Evolutionary conservation across 1,140 invertebrate species (phyloP).

Genomic region (Diorhabda sublineata): DNA sequence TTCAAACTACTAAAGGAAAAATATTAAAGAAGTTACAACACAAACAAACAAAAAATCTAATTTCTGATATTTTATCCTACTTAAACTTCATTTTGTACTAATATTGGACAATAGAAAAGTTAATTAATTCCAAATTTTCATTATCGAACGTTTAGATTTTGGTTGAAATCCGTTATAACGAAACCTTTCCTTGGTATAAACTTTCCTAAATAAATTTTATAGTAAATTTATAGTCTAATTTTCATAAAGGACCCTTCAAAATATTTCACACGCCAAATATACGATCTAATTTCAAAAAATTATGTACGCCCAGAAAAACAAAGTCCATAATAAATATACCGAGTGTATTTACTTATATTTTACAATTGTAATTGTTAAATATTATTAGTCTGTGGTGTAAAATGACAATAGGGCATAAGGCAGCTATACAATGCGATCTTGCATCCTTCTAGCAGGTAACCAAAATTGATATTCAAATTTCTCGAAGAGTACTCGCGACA

Average conservation of each 20-base stretch:
- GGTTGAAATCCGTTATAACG: too few species aligned
- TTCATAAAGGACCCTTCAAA: neutral
- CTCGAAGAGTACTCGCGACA: neutral
- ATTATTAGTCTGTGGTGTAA: neutral
- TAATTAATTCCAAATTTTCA: too few species aligned
- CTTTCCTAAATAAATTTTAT: too few species aligned
- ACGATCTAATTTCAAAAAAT: neutral
- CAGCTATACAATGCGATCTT: neutral
- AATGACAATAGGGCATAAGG: neutral
- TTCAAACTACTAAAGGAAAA: too few species aligned
- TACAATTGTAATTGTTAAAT: neutral
- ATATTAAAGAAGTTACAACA: too few species aligned
- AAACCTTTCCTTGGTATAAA: too few species aligned
- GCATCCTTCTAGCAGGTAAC: neutral
- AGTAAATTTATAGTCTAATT: too few species aligned
- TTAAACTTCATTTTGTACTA: too few species aligned
- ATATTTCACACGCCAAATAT: neutral
- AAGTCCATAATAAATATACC: neutral
- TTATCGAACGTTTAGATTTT: too few species aligned
- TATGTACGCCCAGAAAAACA: neutral
- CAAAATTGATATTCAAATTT: conserved; percentile 1
- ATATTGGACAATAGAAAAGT: too few species aligned
- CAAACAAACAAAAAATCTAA: too few species aligned
- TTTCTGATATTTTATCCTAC: too few species aligned
- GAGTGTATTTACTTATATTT: conserved; percentile 3